These are phyloP conservation scores for Aquatica leii DNA, from an alignment of 2,888 invertebrate genomes.

Conservation along the genomic window DNA sequence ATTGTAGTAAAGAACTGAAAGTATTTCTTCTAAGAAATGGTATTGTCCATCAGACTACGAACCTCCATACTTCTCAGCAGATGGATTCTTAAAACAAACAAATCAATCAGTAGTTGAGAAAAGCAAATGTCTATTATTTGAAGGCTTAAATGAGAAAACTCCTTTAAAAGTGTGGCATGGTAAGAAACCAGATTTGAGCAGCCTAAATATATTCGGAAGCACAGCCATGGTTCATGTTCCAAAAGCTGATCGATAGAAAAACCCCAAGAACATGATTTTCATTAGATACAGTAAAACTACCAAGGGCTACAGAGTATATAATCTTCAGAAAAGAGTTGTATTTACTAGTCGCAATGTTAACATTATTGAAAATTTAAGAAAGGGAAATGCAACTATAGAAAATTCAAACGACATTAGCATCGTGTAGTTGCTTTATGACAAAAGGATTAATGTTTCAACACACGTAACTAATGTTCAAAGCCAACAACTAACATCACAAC, in stretches of 20 bases:
- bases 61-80: conserved; percentile 46
- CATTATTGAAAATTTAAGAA: too few species aligned
- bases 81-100: conserved; percentile 44
- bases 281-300: too few species aligned
- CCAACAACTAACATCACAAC: too few species aligned
- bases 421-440: neutral
- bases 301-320: too few species aligned
- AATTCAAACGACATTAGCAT: neutral
- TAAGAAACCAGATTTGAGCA: too few species aligned
- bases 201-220: too few species aligned
- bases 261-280: too few species aligned
- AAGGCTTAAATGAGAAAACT: conserved; percentile 17
- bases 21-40: too few species aligned
- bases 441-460: neutral
- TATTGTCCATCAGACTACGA: conserved; percentile 47
- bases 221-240: too few species aligned
- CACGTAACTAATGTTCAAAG: too few species aligned
- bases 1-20: conserved; percentile 1
- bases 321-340: conserved; percentile 20
- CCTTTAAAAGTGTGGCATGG: conserved; percentile 44
- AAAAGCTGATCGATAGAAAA: conserved; percentile 27
- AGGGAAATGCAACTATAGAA: too few species aligned
- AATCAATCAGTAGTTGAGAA: conserved; percentile 45
- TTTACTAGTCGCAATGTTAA: conserved; percentile 29
- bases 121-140: conserved; percentile 44